Evolutionary conservation across 2,113 vertebrate genomes (phyloP).

Genomic region (Aythya baeri): DNA sequence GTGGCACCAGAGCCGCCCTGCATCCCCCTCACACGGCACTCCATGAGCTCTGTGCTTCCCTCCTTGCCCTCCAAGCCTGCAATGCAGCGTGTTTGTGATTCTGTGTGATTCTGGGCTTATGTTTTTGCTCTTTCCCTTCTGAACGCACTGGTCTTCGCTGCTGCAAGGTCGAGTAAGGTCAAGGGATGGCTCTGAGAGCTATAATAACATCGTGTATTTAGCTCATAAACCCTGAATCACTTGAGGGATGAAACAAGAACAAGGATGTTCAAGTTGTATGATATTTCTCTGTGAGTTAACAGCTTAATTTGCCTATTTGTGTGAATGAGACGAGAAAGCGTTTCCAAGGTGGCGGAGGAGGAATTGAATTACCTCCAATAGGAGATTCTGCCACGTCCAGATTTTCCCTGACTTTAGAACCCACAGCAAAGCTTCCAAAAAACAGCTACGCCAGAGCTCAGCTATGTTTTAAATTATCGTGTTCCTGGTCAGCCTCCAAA

Average conservation of each 20-base stretch:
- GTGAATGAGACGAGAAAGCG: constrained; percentile 20
- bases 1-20: fast-evolving
- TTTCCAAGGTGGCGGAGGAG: constrained; percentile 16
- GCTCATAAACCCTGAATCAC: constrained; percentile 20
- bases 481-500: neutral
- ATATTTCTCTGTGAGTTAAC: neutral
- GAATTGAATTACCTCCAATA: constrained; percentile 49
- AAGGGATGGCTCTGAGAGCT: neutral
- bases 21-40: fast-evolving
- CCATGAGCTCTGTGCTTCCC: neutral
- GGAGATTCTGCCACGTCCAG: neutral
- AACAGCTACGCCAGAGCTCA: neutral
- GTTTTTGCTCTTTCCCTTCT: neutral
- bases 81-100: fast-evolving
- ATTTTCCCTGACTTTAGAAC: neutral
- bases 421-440: neutral
- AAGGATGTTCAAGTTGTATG: neutral
- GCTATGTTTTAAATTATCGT: neutral
- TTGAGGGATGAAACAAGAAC: constrained; percentile 29
- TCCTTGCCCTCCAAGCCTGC: neutral
- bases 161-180: neutral
- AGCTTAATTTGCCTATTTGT: constrained; percentile 42
- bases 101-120: too few relatives aligned
- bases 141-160: neutral
- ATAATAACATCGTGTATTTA: neutral